Evolutionary conservation across 2,888 invertebrate genomes (phyloP), one percentile per base, ranked within the genome.

Genomic region (Quadroppia sp.): DNA sequence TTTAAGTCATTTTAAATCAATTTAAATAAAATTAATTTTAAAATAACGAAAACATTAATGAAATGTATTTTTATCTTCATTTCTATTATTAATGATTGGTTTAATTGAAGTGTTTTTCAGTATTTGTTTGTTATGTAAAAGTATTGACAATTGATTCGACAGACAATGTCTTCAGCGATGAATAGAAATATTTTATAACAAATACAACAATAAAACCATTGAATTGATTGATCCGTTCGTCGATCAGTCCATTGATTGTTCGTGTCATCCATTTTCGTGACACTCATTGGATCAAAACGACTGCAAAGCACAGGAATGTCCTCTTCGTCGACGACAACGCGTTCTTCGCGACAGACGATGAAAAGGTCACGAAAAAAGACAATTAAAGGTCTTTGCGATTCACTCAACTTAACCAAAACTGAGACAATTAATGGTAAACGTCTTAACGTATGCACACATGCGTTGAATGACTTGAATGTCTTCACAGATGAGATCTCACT

Each of bases 301-400:
- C 13, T 56, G 13, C 7, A 28, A 6, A 53, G 7, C 53, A 23
- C 11, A 23, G 7, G 36, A 17, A 36, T 6, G 11, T 11, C 32
- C 1, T 9, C 36, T 36, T 15, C 32, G 36, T 20, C n/a, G 36
- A 69, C 69, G 25, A 69, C 69, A 4, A 25, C 69, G 15, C 69
- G 42, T 2, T 69, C 59, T 32, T 32, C 40, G 45, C 23, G 69
- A 69, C 69, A 20, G 36, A 20, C 23, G 20, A 42, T 69, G 25
- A 69, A 69, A 15, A 69, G 69, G 28, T 42, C 69, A 17, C 69
- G 69, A 25, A 69, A 69, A 23, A 69, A 69, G 45, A 45, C 25
- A 11, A 45, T 69, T 4, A 69, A 69, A 69, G 17, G 42, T 1
- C 11, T 69, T 69, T 42, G 40, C 20, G 45, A 40, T 45, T 23